Conservation (phyloP, 2,113 vertebrate species). For the Procapra przewalskii region DNA sequence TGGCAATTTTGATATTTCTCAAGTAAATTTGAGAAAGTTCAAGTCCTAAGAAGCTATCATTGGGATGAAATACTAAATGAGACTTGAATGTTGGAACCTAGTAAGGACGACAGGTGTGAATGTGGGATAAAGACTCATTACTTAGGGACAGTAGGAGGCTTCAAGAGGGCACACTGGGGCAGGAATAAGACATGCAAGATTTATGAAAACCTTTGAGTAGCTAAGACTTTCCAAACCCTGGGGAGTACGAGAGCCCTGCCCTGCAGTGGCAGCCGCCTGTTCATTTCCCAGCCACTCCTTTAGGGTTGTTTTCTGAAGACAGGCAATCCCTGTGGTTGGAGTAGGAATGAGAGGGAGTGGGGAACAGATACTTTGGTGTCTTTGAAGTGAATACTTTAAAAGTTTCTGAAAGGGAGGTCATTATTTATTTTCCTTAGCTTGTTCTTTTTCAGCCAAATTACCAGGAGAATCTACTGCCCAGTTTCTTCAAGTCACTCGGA, state of each 20-base stretch:
- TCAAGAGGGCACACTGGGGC: neutral
- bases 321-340: conserved; percentile 11
- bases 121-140: neutral
- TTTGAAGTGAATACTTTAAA: conserved; percentile 34
- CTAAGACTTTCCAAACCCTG: neutral
- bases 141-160: neutral
- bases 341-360: neutral
- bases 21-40: neutral
- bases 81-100: neutral
- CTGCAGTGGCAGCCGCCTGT: neutral
- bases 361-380: neutral
- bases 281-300: conserved; percentile 24
- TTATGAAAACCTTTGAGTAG: neutral
- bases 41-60: neutral
- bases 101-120: neutral
- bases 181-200: neutral
- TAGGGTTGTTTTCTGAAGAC: conserved; percentile 46
- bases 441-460: neutral
- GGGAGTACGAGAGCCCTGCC: neutral
- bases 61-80: neutral
- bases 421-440: conserved; percentile 30
- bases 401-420: neutral
- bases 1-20: neutral
- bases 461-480: neutral
- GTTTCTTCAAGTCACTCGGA: neutral